phyloP scores from a whole-genome alignment of 2,113 vertebrate species.

The Sardina pilchardus region DNA sequence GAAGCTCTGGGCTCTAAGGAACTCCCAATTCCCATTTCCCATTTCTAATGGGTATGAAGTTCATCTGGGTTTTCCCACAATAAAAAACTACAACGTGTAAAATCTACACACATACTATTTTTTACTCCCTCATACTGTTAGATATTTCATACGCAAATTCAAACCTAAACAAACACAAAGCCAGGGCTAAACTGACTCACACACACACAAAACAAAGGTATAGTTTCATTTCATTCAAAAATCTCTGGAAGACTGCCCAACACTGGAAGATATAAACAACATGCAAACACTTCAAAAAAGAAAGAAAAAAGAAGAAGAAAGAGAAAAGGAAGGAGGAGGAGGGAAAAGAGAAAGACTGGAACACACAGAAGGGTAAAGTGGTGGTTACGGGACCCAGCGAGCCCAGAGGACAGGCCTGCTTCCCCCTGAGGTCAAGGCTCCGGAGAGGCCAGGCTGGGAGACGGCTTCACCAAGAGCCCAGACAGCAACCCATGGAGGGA shows the following conservation, averaged over 20 bases:
- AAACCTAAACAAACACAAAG: background rate
- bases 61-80: background rate
- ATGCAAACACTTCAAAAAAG: background rate
- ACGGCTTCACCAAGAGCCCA: background rate
- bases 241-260: background rate
- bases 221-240: background rate
- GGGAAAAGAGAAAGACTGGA: background rate
- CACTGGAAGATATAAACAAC: background rate
- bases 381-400: background rate
- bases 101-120: background rate
- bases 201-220: background rate
- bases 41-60: background rate
- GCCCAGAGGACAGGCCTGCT: background rate
- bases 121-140: background rate
- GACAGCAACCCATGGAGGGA: background rate
- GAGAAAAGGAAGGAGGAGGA: background rate
- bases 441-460: background rate
- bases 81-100: background rate
- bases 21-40: background rate
- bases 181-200: background rate
- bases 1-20: background rate
- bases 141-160: background rate
- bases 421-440: conserved; percentile 1
- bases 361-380: background rate
- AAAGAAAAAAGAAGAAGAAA: background rate